Conservation (phyloP, 2,113 vertebrate species). For the Erythrolamprus reginae region DNA sequence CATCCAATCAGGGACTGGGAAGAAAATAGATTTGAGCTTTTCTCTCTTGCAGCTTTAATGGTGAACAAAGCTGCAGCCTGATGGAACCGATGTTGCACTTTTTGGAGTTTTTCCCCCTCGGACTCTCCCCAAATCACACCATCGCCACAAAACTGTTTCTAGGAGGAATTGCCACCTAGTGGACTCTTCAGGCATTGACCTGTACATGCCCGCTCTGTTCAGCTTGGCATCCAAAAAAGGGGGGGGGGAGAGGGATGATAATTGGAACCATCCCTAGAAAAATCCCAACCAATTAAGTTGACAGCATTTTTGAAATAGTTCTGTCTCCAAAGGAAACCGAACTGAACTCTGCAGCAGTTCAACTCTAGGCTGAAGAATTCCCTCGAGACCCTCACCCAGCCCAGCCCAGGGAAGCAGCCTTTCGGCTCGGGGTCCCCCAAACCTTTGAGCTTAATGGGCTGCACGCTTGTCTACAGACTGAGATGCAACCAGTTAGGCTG, state of each 20-base stretch:
- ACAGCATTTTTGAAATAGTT: slow-evolving; percentile 26
- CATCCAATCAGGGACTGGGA: background rate
- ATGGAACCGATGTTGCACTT: background rate
- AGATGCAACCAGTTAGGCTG: no score
- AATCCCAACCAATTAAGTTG: slow-evolving; percentile 23
- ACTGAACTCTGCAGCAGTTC: slow-evolving; percentile 4
- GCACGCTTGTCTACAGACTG: no score
- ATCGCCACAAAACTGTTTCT: no score
- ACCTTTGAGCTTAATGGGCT: no score
- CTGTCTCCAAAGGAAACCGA: slow-evolving; percentile 31
- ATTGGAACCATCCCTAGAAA: slow-evolving; percentile 37
- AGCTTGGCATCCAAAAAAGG: background rate
- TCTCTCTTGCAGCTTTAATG: background rate
- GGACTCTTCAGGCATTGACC: background rate
- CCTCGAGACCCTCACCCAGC: background rate
- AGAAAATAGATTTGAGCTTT: background rate
- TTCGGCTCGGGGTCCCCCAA: background rate
- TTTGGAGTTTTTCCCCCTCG: background rate
- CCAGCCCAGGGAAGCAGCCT: background rate
- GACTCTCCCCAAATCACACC: background rate
- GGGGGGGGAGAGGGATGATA: background rate
- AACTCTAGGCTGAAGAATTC: background rate
- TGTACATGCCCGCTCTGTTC: background rate
- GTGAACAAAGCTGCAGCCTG: background rate
- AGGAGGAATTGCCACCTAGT: slow-evolving; percentile 17